Percentiles rank a stretch among this genome's conserved stretches.
Conservation (phyloP, 1,140 invertebrate genomes). For the Caerostris extrusa region DNA sequence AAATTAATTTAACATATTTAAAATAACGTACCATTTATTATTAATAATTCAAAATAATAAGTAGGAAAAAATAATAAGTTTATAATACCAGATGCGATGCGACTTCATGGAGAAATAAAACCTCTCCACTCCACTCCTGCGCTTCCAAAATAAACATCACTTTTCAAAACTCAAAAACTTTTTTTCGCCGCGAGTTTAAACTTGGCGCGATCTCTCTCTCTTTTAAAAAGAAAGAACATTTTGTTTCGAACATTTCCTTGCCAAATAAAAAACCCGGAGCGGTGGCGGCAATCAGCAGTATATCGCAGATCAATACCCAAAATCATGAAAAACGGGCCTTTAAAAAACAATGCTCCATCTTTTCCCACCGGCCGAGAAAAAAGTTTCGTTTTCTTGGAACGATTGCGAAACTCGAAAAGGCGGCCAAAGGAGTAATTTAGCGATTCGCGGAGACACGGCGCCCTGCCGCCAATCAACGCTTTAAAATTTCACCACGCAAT, state of each 20-base stretch:
- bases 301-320: slow-evolving; percentile 72
- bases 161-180: not conserved
- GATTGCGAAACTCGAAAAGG: slow-evolving; percentile 41
- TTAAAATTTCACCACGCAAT: slow-evolving; percentile 77
- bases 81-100: too few species aligned
- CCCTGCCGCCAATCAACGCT: slow-evolving; percentile 75
- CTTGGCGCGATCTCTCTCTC: not conserved
- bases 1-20: too few species aligned
- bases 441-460: slow-evolving; percentile 68
- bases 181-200: not conserved
- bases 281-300: slow-evolving; percentile 3
- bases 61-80: too few species aligned
- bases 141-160: not conserved
- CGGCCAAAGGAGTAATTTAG: slow-evolving; percentile 51
- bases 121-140: too few species aligned
- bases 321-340: slow-evolving; percentile 65
- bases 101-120: too few species aligned
- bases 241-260: not conserved
- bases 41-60: too few species aligned
- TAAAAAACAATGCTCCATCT: slow-evolving; percentile 70
- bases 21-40: too few species aligned
- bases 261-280: not conserved
- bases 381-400: slow-evolving; percentile 66
- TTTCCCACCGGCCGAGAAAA: slow-evolving; percentile 1
- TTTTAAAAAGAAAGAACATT: too few species aligned